phyloP scores from a whole-genome alignment of 2,797 vertebrate genomes.

The Molossus molossus region DNA sequence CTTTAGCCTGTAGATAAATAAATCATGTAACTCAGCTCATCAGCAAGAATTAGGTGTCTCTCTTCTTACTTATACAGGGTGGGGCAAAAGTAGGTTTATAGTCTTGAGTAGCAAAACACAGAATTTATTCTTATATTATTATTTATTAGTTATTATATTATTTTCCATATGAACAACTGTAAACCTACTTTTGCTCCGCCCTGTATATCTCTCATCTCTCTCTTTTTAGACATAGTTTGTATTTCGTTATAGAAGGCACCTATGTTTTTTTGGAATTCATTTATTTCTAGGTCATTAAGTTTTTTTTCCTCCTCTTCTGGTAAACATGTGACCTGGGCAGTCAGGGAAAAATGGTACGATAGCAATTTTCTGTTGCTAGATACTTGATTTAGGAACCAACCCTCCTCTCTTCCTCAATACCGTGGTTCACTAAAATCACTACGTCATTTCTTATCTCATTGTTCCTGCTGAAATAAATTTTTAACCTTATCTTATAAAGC shows the following conservation, averaged over 20 bases:
- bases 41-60: background rate
- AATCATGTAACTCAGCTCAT: conserved; percentile 43
- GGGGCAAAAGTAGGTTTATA: background rate
- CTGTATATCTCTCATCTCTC: background rate
- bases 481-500: conserved; percentile 44
- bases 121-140: background rate
- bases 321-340: background rate
- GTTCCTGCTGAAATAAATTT: conserved; percentile 58
- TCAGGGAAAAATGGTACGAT: background rate
- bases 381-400: conserved; percentile 22
- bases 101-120: background rate
- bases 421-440: conserved; percentile 2
- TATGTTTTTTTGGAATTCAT: background rate
- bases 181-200: background rate
- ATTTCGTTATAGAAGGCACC: conserved; percentile 44
- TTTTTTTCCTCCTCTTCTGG: background rate
- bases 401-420: conserved; percentile 25
- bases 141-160: background rate
- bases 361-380: conserved; percentile 43
- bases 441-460: conserved; percentile 39
- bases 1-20: conserved; percentile 7
- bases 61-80: background rate
- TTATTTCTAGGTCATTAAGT: conserved; percentile 45
- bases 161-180: background rate
- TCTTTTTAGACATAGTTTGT: background rate